Evolutionary conservation across 2,888 invertebrate genomes (phyloP).

Genomic region (Lithosia quadra): DNA sequence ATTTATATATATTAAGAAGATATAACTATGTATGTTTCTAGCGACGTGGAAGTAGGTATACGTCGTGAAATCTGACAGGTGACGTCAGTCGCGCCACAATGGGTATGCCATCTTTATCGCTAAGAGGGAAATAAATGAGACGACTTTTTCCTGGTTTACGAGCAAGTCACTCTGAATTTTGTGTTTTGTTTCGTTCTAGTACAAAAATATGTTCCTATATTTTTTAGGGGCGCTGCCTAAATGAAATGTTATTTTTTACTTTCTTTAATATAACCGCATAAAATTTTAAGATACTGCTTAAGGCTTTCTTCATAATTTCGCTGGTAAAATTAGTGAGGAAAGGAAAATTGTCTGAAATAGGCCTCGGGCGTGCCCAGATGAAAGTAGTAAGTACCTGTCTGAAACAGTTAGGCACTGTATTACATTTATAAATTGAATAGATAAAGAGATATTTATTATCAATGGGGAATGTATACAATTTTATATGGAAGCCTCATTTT

Average conservation of each 20-base stretch:
- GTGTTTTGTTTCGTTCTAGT: slow-evolving; percentile 63
- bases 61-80: slow-evolving; percentile 77
- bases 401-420: slow-evolving; percentile 7
- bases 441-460: background rate
- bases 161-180: slow-evolving; percentile 65
- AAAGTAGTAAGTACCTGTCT: slow-evolving; percentile 22
- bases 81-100: slow-evolving; percentile 72
- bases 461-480: background rate
- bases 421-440: background rate
- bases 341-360: slow-evolving; percentile 15
- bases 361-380: slow-evolving; percentile 6
- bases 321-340: slow-evolving; percentile 32
- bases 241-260: slow-evolving; percentile 50
- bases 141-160: slow-evolving; percentile 73
- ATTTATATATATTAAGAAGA: no score
- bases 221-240: slow-evolving; percentile 44
- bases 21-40: slow-evolving; percentile 36
- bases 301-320: slow-evolving; percentile 42
- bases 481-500: background rate
- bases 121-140: slow-evolving; percentile 78
- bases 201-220: slow-evolving; percentile 53
- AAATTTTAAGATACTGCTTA: slow-evolving; percentile 44
- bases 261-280: slow-evolving; percentile 43
- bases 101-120: slow-evolving; percentile 72
- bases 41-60: slow-evolving; percentile 45